A percentile compares a stretch with the other conserved stretches of the same genome.
These are phyloP conservation scores for Scaptomyza cyrtandrae DNA, from an alignment of 2,888 invertebrate genomes.

Conservation along the genomic window DNA sequence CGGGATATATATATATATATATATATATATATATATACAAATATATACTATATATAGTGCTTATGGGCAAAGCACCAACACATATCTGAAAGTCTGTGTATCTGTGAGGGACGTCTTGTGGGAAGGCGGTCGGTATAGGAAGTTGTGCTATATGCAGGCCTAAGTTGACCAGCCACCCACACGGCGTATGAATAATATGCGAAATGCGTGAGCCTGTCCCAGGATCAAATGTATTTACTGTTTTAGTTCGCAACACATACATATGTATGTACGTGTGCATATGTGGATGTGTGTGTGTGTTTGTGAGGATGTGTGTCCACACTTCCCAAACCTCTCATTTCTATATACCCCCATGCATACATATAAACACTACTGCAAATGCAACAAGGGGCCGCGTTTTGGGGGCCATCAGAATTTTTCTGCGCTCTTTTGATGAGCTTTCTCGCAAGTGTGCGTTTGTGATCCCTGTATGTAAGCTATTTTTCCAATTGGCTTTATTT, in stretches of 20 bases:
- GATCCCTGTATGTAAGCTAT: background rate
- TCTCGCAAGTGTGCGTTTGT: constrained; percentile 4
- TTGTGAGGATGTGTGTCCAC: background rate
- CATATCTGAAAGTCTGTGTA: background rate
- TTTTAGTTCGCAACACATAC: constrained; percentile 42
- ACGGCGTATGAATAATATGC: constrained; percentile 69
- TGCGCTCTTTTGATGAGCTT: constrained; percentile 61
- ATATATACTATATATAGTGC: constrained; percentile 3
- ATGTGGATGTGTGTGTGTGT: background rate
- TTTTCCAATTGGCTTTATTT: constrained; percentile 15
- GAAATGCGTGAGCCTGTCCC: constrained; percentile 57
- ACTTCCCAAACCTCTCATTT: background rate
- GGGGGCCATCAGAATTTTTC: constrained; percentile 54
- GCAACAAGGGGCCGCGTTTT: constrained; percentile 9
- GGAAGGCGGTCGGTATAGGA: no score
- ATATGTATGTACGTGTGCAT: background rate
- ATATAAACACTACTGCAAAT: constrained; percentile 1
- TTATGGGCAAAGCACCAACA: constrained; percentile 17
- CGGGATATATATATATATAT: background rate
- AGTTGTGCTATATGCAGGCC: constrained; percentile 37
- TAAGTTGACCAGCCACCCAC: constrained; percentile 50
- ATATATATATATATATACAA: background rate
- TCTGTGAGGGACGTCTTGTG: constrained; percentile 2
- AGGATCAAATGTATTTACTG: constrained; percentile 59
- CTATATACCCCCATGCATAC: constrained; percentile 6